Conservation (phyloP, 2,113 vertebrate species). For the Siniperca chuatsi region DNA sequence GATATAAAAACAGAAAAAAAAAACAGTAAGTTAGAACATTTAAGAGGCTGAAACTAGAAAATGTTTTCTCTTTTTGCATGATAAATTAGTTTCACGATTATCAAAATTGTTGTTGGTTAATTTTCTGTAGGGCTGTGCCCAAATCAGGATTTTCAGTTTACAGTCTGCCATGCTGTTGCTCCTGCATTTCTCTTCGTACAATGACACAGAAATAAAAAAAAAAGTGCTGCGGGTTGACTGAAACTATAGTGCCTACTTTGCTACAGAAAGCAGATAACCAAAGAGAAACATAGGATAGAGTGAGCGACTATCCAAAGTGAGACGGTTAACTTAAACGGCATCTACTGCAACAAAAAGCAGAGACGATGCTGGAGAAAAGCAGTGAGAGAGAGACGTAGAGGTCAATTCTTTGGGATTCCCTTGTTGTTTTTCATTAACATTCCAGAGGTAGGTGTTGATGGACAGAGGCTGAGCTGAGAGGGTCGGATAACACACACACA, state of each 20-base stretch:
- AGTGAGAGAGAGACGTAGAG: slow-evolving; percentile 34
- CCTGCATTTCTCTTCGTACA: too few relatives aligned
- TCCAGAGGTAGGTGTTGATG: slow-evolving; percentile 79
- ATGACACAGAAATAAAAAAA: not conserved
- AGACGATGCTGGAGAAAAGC: slow-evolving; percentile 20
- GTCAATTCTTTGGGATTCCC: slow-evolving; percentile 71
- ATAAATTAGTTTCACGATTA: not conserved
- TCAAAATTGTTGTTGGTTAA: not conserved
- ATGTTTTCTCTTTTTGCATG: not conserved
- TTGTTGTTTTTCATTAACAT: slow-evolving; percentile 83
- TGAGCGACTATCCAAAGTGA: not conserved
- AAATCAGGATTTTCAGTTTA: not conserved
- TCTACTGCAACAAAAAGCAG: not conserved
- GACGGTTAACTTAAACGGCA: not conserved
- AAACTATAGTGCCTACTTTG: not conserved
- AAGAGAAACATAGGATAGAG: not conserved
- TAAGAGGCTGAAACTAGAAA: not conserved
- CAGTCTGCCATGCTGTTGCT: not conserved
- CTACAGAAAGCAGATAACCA: not conserved
- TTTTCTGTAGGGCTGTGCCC: not conserved
- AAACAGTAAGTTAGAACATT: too few relatives aligned
- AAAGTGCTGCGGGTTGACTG: too few relatives aligned
- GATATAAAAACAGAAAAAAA: not conserved
- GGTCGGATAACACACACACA: slow-evolving; percentile 61
- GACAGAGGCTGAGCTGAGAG: slow-evolving; percentile 70